These are phyloP conservation scores for Lutjanus argentimaculatus DNA, from an alignment of 2,797 vertebrate species.

Conservation along the genomic window DNA sequence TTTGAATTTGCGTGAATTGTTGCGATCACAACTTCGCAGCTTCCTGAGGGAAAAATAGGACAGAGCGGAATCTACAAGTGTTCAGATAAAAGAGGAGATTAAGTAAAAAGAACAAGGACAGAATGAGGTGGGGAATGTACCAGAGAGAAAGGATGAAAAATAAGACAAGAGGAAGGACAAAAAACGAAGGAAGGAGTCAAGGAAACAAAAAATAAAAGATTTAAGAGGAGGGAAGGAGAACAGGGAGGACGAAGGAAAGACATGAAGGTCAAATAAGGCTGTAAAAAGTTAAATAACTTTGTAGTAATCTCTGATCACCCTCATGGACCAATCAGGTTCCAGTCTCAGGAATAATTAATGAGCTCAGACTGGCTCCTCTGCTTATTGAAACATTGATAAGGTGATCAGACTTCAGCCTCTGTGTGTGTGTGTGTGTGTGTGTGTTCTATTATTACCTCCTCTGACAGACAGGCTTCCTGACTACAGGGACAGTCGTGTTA, in stretches of 20 bases:
- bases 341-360: slow-evolving; percentile 55
- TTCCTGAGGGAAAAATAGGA: no score
- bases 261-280: background rate
- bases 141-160: background rate
- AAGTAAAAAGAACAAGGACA: no score
- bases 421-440: slow-evolving; percentile 43
- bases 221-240: background rate
- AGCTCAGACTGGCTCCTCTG: slow-evolving; percentile 51
- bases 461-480: slow-evolving; percentile 45
- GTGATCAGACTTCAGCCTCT: slow-evolving; percentile 45
- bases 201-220: background rate
- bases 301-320: slow-evolving; percentile 8
- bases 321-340: slow-evolving; percentile 43
- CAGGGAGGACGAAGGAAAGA: background rate
- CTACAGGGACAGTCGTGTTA: slow-evolving; percentile 51
- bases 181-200: no score
- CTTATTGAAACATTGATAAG: slow-evolving; percentile 46
- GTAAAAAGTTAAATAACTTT: background rate
- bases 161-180: no score
- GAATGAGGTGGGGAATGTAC: no score
- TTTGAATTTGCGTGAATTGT: no score
- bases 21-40: no score
- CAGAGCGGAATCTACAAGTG: no score
- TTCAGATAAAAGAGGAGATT: no score
- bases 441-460: slow-evolving; percentile 46